phyloP scores from a whole-genome alignment of 2,888 invertebrate species.

The Marronus borbonicus region DNA sequence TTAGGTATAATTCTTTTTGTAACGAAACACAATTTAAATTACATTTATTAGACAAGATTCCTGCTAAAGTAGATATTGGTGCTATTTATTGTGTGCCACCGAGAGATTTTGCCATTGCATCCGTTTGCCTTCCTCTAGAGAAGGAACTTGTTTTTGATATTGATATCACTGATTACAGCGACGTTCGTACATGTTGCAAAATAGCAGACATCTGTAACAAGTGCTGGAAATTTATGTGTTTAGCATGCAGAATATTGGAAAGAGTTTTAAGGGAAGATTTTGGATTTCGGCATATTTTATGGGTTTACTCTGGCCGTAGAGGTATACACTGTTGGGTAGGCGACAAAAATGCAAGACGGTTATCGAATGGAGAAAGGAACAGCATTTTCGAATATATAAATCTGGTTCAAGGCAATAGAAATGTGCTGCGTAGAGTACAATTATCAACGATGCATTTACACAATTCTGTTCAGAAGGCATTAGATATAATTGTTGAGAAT shows the following conservation, averaged over 20 bases:
- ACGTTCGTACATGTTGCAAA: slow-evolving; percentile 14
- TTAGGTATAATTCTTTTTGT: slow-evolving; percentile 7
- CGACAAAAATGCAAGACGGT: background rate
- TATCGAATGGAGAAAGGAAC: background rate
- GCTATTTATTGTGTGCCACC: slow-evolving; percentile 7
- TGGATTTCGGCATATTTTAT: slow-evolving; percentile 18
- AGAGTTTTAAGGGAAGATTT: slow-evolving; percentile 16
- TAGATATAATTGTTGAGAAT: slow-evolving; percentile 16
- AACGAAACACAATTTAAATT: background rate
- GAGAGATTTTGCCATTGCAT: background rate
- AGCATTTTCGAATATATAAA: slow-evolving; percentile 22
- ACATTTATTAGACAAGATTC: background rate
- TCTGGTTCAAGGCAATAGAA: slow-evolving; percentile 7
- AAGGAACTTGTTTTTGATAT: slow-evolving; percentile 33
- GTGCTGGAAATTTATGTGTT: slow-evolving; percentile 28
- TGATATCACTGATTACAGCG: slow-evolving; percentile 16
- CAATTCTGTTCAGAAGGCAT: slow-evolving; percentile 17
- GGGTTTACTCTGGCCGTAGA: slow-evolving; percentile 15
- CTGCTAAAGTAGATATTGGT: slow-evolving; percentile 18
- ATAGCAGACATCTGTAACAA: slow-evolving; percentile 10
- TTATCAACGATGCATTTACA: background rate
- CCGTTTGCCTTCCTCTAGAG: background rate
- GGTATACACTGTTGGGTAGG: slow-evolving; percentile 33
- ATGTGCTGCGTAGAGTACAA: background rate
- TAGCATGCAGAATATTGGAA: slow-evolving; percentile 32